A percentile compares a stretch with the other conserved stretches of the same genome.
Evolutionary conservation across 2,797 vertebrate species (phyloP).

Genomic region (Squalus acanthias): DNA sequence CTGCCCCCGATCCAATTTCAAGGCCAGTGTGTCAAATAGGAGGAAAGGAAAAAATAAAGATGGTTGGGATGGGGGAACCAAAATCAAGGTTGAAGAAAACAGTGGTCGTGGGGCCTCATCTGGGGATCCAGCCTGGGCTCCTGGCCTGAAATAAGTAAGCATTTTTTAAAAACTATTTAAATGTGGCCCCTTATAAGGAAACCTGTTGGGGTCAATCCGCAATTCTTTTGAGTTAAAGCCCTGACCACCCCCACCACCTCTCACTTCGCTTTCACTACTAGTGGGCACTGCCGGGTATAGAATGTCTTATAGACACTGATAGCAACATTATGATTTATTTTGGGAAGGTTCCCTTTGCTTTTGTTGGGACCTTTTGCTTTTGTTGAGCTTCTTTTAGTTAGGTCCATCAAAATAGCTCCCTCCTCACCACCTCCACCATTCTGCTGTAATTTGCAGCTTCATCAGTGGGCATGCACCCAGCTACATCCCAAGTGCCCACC

Average conservation of each 20-base stretch:
- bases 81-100: not conserved
- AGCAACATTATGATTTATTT: not conserved
- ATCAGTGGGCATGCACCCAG: not conserved
- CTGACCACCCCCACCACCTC: not conserved
- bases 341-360: not conserved
- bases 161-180: not conserved
- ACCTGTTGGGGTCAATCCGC: not conserved
- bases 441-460: too few relatives aligned
- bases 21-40: too few relatives aligned
- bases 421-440: not conserved
- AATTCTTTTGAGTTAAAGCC: not conserved
- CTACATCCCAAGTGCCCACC: not conserved
- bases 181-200: not conserved
- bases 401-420: not conserved
- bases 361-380: not conserved
- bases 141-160: not conserved
- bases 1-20: too few relatives aligned
- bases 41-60: not conserved
- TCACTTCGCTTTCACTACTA: not conserved
- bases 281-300: not conserved
- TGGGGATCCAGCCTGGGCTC: not conserved
- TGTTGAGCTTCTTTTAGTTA: not conserved
- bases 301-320: not conserved
- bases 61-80: not conserved
- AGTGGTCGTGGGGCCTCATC: not conserved